Percentiles rank a stretch among this genome's conserved stretches.
These are phyloP conservation scores for Drosophila putrida DNA, from an alignment of 2,888 invertebrate genomes.

Conservation along the genomic window DNA sequence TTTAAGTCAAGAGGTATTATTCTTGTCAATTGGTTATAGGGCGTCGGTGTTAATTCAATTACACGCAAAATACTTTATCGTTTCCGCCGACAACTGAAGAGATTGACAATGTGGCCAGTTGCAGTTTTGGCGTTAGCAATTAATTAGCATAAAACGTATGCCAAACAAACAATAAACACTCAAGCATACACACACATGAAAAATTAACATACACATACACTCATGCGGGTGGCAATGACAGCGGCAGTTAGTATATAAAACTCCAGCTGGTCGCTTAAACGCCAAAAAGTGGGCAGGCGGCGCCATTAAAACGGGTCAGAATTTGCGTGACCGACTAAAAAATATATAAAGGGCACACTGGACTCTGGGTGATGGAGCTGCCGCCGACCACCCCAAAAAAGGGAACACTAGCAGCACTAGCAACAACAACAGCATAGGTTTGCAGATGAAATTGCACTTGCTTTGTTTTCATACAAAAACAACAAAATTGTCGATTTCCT, in stretches of 20 bases:
- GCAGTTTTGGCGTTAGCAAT: conserved; percentile 53
- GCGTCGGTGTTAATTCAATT: conserved; percentile 66
- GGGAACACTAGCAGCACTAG: conserved; percentile 39
- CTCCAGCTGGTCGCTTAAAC: conserved; percentile 52
- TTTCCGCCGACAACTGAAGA: conserved; percentile 13
- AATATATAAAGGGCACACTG: conserved; percentile 49
- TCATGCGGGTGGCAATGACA: conserved; percentile 50
- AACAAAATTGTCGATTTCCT: conserved; percentile 11
- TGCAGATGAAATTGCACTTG: conserved; percentile 69
- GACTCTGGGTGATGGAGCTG: conserved; percentile 27
- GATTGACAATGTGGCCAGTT: conserved; percentile 23
- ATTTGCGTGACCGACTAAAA: conserved; percentile 74
- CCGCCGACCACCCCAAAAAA: conserved; percentile 38
- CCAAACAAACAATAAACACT: conserved; percentile 43
- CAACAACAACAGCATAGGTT: conserved; percentile 41
- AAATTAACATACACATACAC: conserved; percentile 6
- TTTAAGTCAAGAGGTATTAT: conserved; percentile 9
- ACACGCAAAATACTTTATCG: conserved; percentile 38
- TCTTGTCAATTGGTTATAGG: conserved; percentile 5
- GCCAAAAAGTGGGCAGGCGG: conserved; percentile 40
- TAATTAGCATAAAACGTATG: conserved; percentile 73
- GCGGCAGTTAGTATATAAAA: conserved; percentile 3
- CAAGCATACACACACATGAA: conserved; percentile 7
- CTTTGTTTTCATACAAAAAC: conserved; percentile 44
- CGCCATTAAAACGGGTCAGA: conserved; percentile 59